Evolutionary conservation across 2,797 vertebrate genomes (phyloP).

Genomic region (Nothura maculosa): DNA sequence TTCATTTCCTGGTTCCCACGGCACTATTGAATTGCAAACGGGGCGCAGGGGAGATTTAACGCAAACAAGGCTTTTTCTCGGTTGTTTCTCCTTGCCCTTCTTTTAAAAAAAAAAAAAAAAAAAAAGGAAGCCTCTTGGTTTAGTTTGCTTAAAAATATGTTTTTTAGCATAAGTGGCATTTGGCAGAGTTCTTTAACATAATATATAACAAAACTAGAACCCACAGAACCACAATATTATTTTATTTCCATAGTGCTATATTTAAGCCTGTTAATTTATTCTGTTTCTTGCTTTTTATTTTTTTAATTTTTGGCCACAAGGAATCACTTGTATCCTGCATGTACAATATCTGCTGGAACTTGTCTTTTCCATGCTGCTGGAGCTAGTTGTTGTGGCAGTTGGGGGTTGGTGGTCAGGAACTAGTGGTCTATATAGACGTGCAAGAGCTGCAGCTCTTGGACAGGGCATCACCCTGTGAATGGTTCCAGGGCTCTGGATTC

Average conservation of each 20-base stretch:
- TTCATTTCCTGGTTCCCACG: slow-evolving; percentile 67
- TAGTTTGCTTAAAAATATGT: background rate
- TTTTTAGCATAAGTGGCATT: background rate
- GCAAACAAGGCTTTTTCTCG: slow-evolving; percentile 27
- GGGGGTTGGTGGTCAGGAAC: too few relatives aligned
- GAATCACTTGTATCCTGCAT: slow-evolving; percentile 42
- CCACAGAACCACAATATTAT: slow-evolving; percentile 72
- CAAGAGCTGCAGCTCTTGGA: slow-evolving; percentile 20
- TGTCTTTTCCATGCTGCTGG: slow-evolving; percentile 3
- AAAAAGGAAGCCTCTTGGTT: background rate
- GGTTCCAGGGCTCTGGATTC: slow-evolving; percentile 16
- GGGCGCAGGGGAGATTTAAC: slow-evolving; percentile 51
- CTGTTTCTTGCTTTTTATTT: slow-evolving; percentile 43
- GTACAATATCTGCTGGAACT: slow-evolving; percentile 29
- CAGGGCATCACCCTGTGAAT: slow-evolving; percentile 39
- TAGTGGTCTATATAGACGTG: slow-evolving; percentile 31
- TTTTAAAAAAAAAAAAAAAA: background rate
- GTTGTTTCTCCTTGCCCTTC: background rate
- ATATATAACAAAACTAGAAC: slow-evolving; percentile 32
- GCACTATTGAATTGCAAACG: slow-evolving; percentile 38
- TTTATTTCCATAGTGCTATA: slow-evolving; percentile 62
- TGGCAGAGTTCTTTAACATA: slow-evolving; percentile 32
- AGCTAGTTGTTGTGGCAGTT: slow-evolving; percentile 17
- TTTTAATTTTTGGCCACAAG: slow-evolving; percentile 56
- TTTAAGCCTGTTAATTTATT: slow-evolving; percentile 66